These are phyloP conservation scores for Chymomyza costata DNA, from an alignment of 1,140 invertebrate genomes.

Conservation along the genomic window DNA sequence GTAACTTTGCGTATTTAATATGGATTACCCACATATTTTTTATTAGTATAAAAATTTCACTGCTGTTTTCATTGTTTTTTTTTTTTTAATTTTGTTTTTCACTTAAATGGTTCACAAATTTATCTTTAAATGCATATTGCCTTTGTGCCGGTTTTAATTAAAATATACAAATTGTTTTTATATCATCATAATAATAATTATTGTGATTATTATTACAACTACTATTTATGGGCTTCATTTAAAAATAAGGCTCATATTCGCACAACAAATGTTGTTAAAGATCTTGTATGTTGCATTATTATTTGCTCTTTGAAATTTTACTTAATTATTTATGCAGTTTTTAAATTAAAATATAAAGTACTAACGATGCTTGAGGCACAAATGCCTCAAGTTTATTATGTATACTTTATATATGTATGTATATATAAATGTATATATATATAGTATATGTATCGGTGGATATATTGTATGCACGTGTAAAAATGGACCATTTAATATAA, in stretches of 20 bases:
- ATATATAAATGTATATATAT: constrained; percentile 25
- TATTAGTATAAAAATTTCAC: no score
- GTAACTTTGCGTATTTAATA: no score
- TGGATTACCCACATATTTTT: no score
- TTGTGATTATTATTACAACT: no score
- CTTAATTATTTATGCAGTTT: constrained; percentile 9
- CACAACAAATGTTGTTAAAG: constrained; percentile 34
- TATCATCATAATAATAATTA: constrained; percentile 9
- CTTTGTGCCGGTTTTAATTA: constrained; percentile 6
- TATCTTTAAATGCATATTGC: no score
- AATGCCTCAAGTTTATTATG: constrained; percentile 21
- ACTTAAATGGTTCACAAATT: no score
- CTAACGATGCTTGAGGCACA: constrained; percentile 6
- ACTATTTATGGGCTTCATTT: constrained; percentile 4
- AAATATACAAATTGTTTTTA: constrained; percentile 7
- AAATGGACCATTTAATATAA: constrained; percentile 71
- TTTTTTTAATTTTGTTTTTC: no score
- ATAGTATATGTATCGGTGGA: constrained; percentile 53
- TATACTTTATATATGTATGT: no score
- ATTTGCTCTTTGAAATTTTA: no score
- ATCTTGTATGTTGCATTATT: constrained; percentile 2
- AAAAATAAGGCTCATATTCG: constrained; percentile 45
- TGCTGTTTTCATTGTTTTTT: no score
- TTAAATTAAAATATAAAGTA: constrained; percentile 55
- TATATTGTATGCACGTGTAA: constrained; percentile 56